Evolutionary conservation across 1,140 invertebrate genomes (phyloP), one percentile per base, ranked within the genome.

Genomic region (Matsumurasca onukii): DNA sequence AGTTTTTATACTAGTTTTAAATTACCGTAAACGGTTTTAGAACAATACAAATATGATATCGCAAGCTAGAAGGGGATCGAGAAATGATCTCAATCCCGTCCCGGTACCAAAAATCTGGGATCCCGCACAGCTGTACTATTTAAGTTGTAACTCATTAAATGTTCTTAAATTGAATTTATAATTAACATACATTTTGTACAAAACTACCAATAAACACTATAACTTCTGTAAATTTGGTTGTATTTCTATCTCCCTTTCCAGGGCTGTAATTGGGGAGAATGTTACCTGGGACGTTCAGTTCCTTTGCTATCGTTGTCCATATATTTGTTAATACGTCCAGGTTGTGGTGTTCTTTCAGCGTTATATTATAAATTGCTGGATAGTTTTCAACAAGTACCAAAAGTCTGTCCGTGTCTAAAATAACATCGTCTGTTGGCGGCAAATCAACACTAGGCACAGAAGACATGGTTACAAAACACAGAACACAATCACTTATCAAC

Each of bases 211-310:
- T 39, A 39, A 39, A 39, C 34, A 39, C 5, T 39, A 39, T 17
- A 5, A 39, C 34, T n/a, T n/a, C n/a, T n/a, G n/a, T n/a, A n/a
- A n/a, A n/a, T n/a, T n/a, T n/a, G n/a, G n/a, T n/a, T n/a, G n/a
- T n/a, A n/a, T n/a, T n/a, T n/a, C n/a, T n/a, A n/a, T n/a, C n/a
- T n/a, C n/a, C n/a, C n/a, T n/a, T n/a, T n/a, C n/a, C n/a, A n/a
- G n/a, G n/a, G n/a, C n/a, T n/a, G n/a, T n/a, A n/a, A n/a, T n/a
- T n/a, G n/a, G n/a, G n/a, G n/a, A n/a, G n/a, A n/a, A n/a, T n/a
- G n/a, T 61, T 61, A 61, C 57, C 20, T 61, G 57, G 20, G 22
- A 61, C 57, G 20, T 61, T 61, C 17, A 61, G 20, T 29, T 27
- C 49, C 5, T 52, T 52, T 22, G 9, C 49, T 52, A 52, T 52